Conservation (phyloP, 2,888 invertebrate species). For the Drosophila hawaiiensis region DNA sequence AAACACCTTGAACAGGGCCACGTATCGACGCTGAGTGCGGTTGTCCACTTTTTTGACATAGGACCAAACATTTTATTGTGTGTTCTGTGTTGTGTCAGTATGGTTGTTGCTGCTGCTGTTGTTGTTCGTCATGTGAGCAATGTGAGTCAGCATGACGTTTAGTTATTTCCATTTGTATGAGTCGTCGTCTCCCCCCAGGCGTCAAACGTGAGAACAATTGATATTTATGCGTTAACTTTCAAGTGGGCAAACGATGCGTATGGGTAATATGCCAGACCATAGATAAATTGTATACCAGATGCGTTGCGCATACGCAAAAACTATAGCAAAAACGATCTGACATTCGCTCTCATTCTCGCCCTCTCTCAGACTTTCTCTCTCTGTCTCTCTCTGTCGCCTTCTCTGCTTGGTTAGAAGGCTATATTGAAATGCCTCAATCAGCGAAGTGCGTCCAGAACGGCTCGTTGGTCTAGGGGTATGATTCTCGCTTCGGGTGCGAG, state of each 20-base stretch:
- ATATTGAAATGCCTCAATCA: constrained; percentile 14
- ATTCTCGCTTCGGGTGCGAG: constrained; percentile 83
- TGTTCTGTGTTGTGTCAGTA: not conserved
- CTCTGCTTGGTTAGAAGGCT: not conserved
- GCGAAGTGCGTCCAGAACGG: constrained; percentile 19
- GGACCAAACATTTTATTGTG: constrained; percentile 17
- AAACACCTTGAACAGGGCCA: not conserved
- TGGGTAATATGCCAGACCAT: constrained; percentile 33
- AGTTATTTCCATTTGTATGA: constrained; percentile 69
- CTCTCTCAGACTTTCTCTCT: not conserved
- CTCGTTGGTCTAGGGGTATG: constrained; percentile 83
- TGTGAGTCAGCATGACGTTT: constrained; percentile 70
- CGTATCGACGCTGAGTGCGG: not conserved
- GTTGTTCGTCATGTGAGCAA: constrained; percentile 6
- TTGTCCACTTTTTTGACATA: constrained; percentile 33
- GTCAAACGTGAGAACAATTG: constrained; percentile 46
- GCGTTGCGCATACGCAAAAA: constrained; percentile 23
- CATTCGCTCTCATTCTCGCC: not conserved
- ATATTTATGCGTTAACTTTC: constrained; percentile 49
- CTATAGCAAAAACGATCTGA: constrained; percentile 2
- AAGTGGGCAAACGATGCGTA: constrained; percentile 30
- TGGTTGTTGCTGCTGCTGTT: constrained; percentile 3
- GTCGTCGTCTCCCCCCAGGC: constrained; percentile 14
- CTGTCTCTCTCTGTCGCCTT: not conserved
- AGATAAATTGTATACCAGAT: no score